phyloP scores from a whole-genome alignment of 1,140 invertebrate genomes.

The Venturia canescens region DNA sequence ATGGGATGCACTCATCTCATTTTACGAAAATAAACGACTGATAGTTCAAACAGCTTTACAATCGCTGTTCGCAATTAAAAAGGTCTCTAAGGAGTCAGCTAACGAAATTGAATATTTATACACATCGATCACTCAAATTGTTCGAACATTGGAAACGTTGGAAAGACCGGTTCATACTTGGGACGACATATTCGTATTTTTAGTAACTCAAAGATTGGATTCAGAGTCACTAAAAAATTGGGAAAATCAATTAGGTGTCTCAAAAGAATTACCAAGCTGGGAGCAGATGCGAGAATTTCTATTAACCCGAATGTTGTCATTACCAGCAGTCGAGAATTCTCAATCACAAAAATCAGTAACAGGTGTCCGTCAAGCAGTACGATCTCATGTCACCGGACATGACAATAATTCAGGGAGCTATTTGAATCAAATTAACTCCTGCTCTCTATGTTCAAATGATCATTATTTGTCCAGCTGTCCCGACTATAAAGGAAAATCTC shows the following conservation, averaged over 20 bases:
- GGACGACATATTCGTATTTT: constrained; percentile 25
- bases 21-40: constrained; percentile 12
- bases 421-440: not conserved
- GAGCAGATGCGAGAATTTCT: not conserved
- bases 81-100: constrained; percentile 8
- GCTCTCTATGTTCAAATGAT: not conserved
- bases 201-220: not conserved
- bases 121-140: not conserved
- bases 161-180: not conserved
- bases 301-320: not conserved
- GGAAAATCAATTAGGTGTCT: not conserved
- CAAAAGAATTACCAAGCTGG: not conserved
- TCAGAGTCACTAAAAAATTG: not conserved
- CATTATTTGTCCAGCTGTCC: not conserved
- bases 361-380: not conserved
- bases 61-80: constrained; percentile 13
- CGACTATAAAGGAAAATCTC: not conserved
- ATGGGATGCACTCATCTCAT: constrained; percentile 1
- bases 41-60: not conserved
- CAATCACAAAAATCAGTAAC: too few species aligned
- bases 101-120: not conserved
- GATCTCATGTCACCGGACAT: not conserved
- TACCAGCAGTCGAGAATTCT: not conserved
- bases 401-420: not conserved
- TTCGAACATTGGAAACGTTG: not conserved